Base-by-base conservation (phyloP, 2,888 invertebrate genomes). In the Chymomyza fuscimana region DNA sequence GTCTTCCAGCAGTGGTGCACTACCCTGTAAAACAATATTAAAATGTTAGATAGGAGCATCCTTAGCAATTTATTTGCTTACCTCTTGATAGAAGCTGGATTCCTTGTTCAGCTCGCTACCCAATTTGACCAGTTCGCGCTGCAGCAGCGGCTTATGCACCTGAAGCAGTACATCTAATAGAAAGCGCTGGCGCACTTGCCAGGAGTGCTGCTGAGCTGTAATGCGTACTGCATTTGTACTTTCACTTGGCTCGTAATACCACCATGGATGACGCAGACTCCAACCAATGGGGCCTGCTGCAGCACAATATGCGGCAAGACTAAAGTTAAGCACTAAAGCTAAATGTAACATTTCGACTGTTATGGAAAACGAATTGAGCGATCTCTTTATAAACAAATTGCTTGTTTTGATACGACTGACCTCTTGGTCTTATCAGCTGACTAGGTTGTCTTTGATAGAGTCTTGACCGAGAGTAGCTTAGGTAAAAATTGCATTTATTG, bases 131-230 rank as follows among this genome's bases (percentile, higher is more conserved):
- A 88, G 76, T 22, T 89, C 74, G 19, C 64, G 63, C 4, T 89
- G 73, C 2, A 89, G 74, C 67, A 88, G 58, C 1, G 88, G 90
- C 29, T 81, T 88, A 50, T 89, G 81, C 10, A 89, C 86, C 63
- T 88, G 88, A 64, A 89, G 66, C 70, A 89, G n/a, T 10, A 88
- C 63, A 64, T 88, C 81, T 22, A 88, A 46, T 9, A 88, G 64
- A 10, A 89, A 89, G 7, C 76, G 69, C 63, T 89, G 87, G 0
- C 78, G 73, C 2, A 51, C 10, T 12, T 73, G 62, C 74, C 76
- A 73, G 4, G 54, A 9, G 54, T 46, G 40, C 10, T 46, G 40
- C 40, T 46, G 4, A 6, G 54, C 1, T 22, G 54, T 54, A 54
- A 22, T 9, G 15, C 9, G 9, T 16, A 54, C 16, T 54, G 54